phyloP scores from a whole-genome alignment of 2,888 invertebrate genomes.

The Agriopis marginaria region DNA sequence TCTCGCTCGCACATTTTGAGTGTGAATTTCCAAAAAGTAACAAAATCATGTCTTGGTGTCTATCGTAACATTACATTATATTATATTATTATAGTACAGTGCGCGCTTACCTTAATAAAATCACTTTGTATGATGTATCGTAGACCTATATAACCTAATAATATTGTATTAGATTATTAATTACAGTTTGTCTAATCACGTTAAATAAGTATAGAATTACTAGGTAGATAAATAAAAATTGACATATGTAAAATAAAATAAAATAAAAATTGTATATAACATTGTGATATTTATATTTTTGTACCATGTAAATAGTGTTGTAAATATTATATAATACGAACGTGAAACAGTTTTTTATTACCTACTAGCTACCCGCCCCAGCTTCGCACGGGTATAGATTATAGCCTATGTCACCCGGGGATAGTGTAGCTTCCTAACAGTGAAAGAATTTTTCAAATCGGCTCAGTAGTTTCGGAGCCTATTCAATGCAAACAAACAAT shows the following conservation, averaged over 20 bases:
- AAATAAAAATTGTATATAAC: slow-evolving; percentile 6
- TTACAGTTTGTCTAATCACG: not conserved
- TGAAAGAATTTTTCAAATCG: too few species aligned
- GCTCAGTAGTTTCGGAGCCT: too few species aligned
- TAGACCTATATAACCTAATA: not conserved
- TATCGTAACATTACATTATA: too few species aligned
- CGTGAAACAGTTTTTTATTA: slow-evolving; percentile 17
- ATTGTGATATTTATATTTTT: slow-evolving; percentile 38
- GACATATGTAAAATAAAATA: not conserved
- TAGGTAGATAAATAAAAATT: slow-evolving; percentile 3
- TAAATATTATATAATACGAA: slow-evolving; percentile 45
- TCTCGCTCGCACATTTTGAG: too few species aligned
- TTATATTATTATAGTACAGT: too few species aligned
- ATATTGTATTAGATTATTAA: slow-evolving; percentile 3
- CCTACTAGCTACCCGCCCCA: too few species aligned
- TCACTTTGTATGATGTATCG: not conserved
- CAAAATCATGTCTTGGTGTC: too few species aligned
- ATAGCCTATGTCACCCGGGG: too few species aligned
- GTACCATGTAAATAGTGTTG: slow-evolving; percentile 45
- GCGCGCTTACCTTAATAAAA: not conserved
- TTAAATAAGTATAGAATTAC: not conserved
- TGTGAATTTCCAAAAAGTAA: too few species aligned
- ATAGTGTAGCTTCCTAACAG: too few species aligned
- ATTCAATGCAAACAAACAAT: too few species aligned
- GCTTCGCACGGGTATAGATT: too few species aligned